Base-by-base conservation (phyloP, 1,140 invertebrate genomes). In the Samia ricini region DNA sequence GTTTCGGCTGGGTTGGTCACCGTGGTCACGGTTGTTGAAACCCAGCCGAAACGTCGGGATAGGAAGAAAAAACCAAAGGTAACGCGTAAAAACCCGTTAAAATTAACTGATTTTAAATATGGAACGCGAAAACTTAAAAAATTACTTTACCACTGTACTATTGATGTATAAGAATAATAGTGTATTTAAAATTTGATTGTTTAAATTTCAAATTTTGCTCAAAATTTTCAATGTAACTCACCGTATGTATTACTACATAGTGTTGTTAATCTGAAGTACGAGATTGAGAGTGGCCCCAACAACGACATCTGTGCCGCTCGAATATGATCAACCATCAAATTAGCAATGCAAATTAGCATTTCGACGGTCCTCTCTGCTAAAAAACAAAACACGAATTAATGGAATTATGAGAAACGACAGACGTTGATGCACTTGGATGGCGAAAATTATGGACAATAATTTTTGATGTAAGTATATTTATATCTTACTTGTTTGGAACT, bases 311-410 rank as follows among this genome's bases (percentile, higher is more conserved):
- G 52, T 55, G 15, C 4, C 22, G 20, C n/a, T 22, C 21, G n/a
- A 52, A 55, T 55, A 55, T 55, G 52, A 55, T 55, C 23, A 23
- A 23, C 52, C 22, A 24, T 55, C 20, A 55, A 21, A 55, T 55
- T 55, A 24, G 52, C 52, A 55, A 23, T 55, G 21, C 52, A 55
- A 24, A 55, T 55, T 20, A 21, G 8, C 10, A 10, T 5, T 12
- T 22, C 52, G 7, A 15, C 5, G 20, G 52, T n/a, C 52, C 52
- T 55, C 18, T 55, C 22, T n/a, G 22, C n/a, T 55, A 24, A 55
- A 55, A 55, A 55, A 24, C 22, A 23, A 24, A 51, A 55, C 52
- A 55, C n/a, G 24, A 55, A 55, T 55, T 55, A 55, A 55, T 55
- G 18, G 21, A 5, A 55, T 55, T 23, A 55, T 24, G 52, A 23